These are phyloP conservation scores for Cheilosia soror DNA, from an alignment of 2,888 invertebrate genomes.

Conservation along the genomic window DNA sequence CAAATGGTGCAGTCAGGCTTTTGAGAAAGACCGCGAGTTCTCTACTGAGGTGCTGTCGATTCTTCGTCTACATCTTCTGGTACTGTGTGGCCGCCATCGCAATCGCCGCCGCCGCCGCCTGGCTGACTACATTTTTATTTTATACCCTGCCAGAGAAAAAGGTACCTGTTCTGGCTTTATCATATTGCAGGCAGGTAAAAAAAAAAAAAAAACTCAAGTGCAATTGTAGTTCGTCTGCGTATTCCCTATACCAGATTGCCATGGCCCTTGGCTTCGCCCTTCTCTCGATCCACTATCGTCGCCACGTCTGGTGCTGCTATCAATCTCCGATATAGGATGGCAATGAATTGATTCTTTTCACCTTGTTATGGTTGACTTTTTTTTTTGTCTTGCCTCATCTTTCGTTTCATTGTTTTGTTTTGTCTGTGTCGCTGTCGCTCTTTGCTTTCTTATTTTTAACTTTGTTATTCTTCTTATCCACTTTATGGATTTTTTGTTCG, in stretches of 20 bases:
- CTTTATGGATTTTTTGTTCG: slow-evolving; percentile 26
- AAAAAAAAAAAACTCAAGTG: slow-evolving; percentile 46
- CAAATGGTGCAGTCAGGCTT: slow-evolving; percentile 61
- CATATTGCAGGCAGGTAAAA: slow-evolving; percentile 50
- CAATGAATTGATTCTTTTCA: slow-evolving; percentile 71
- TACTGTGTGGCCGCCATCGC: slow-evolving; percentile 4
- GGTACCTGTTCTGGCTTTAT: slow-evolving; percentile 60
- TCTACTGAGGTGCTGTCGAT: slow-evolving; percentile 55
- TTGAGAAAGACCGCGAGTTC: slow-evolving; percentile 60
- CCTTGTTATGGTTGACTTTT: slow-evolving; percentile 69
- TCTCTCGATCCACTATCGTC: slow-evolving; percentile 41
- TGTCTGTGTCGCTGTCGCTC: slow-evolving; percentile 33
- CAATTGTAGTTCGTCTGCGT: slow-evolving; percentile 24
- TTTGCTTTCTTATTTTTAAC: slow-evolving; percentile 45
- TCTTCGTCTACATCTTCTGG: slow-evolving; percentile 31
- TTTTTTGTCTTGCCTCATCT: slow-evolving; percentile 5
- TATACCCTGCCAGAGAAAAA: slow-evolving; percentile 34
- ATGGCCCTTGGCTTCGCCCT: background rate
- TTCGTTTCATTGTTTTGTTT: slow-evolving; percentile 46
- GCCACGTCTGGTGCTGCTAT: slow-evolving; percentile 68
- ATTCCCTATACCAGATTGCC: slow-evolving; percentile 1
- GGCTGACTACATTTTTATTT: slow-evolving; percentile 71
- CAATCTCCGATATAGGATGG: slow-evolving; percentile 56
- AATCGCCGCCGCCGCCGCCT: slow-evolving; percentile 53
- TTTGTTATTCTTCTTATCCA: slow-evolving; percentile 66